Percentiles rank a stretch among this genome's conserved stretches.
Evolutionary conservation across 2,888 invertebrate species (phyloP).

Genomic region (Calliphora vomitoria): DNA sequence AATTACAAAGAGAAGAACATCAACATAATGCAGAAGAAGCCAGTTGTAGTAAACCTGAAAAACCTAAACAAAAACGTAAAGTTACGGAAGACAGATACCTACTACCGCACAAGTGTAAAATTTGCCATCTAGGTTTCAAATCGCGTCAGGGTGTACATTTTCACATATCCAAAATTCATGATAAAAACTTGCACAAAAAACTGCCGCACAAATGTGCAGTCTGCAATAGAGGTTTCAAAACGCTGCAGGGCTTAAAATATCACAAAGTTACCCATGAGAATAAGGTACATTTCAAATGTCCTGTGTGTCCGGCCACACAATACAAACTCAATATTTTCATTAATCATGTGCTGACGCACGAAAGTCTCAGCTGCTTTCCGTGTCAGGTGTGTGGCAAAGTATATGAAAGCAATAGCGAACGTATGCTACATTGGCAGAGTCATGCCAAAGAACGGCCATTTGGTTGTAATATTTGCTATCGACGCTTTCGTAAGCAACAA

Average conservation of each 20-base stretch:
- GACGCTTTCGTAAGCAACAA: conserved; percentile 77
- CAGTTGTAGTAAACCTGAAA: background rate
- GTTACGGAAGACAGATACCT: too few species aligned
- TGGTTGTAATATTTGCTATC: conserved; percentile 79
- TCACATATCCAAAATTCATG: conserved; percentile 5
- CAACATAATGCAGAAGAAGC: background rate
- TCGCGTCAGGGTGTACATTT: background rate
- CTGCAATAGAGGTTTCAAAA: conserved; percentile 77
- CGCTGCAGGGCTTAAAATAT: conserved; percentile 77
- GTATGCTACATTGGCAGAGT: conserved; percentile 82
- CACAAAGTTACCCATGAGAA: conserved; percentile 78
- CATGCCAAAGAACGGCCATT: conserved; percentile 86
- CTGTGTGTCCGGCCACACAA: conserved; percentile 85
- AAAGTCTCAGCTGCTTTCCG: conserved; percentile 75
- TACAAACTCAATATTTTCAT: conserved; percentile 76
- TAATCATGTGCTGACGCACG: conserved; percentile 76
- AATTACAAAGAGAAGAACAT: background rate
- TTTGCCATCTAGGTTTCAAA: conserved; percentile 13
- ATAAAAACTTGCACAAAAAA: conserved; percentile 56
- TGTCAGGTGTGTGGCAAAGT: conserved; percentile 78
- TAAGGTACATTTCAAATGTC: conserved; percentile 78
- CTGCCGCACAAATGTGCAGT: conserved; percentile 76
- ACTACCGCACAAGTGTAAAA: background rate
- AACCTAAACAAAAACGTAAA: background rate
- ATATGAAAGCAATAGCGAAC: conserved; percentile 74